phyloP scores from a whole-genome alignment of 2,797 vertebrate species.

The Smutsia temminckii region DNA sequence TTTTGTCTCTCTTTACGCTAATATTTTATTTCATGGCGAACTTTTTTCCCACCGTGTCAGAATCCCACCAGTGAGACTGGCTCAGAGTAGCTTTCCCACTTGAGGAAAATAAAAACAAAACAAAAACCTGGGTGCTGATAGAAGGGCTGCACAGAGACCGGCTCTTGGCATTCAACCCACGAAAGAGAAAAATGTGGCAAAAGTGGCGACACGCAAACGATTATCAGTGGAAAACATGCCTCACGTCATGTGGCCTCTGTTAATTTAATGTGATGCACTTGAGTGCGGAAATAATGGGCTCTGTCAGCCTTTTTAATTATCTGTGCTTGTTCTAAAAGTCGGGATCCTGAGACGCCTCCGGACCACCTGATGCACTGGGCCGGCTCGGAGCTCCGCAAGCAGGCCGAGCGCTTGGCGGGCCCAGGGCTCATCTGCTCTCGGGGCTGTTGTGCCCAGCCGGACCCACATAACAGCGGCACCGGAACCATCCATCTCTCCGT shows the following conservation, averaged over 20 bases:
- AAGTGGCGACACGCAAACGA: constrained; percentile 5
- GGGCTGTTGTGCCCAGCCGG: background rate
- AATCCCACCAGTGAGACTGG: constrained; percentile 60
- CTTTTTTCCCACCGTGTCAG: constrained; percentile 47
- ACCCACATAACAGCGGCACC: background rate
- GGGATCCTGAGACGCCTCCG: background rate
- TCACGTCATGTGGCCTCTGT: constrained; percentile 52
- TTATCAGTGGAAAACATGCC: constrained; percentile 36
- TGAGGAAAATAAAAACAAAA: constrained; percentile 10
- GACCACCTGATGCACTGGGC: constrained; percentile 44
- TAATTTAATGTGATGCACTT: constrained; percentile 56
- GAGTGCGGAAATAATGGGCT: constrained; percentile 67
- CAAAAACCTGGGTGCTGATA: background rate
- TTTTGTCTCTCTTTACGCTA: constrained; percentile 41
- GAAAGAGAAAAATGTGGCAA: background rate
- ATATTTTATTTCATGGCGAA: constrained; percentile 31
- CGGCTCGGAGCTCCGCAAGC: background rate
- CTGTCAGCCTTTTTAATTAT: constrained; percentile 66
- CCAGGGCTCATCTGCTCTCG: background rate
- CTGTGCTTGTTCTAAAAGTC: constrained; percentile 56
- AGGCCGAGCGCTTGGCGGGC: background rate
- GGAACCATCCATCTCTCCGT: too few species aligned
- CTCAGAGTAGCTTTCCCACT: constrained; percentile 67
- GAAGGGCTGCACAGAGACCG: background rate
- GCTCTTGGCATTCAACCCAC: background rate